Base-by-base conservation (phyloP, 2,797 vertebrate species). In the Pampus argenteus region DNA sequence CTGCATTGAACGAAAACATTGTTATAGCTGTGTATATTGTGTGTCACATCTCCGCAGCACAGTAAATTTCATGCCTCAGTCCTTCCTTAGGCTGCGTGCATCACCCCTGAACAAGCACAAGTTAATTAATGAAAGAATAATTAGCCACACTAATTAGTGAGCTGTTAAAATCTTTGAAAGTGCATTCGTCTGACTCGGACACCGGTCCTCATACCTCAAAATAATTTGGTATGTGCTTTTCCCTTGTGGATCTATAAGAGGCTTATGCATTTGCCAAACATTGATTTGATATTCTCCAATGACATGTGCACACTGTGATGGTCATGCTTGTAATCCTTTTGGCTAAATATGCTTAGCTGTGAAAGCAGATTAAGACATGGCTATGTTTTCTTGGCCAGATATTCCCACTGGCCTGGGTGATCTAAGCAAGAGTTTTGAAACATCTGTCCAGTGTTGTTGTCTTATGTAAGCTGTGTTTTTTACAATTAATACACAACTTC, bases 281-380 rank as follows among this genome's bases (percentile, higher is more conserved):
- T 89, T 90, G 88, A 88, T 90, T 91, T 90, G 85, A 90, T 88
- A 91, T 92, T 91, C 89, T 90, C 86, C 38, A 52, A 85, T 87
- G 92, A 89, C 83, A 87, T 85, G 85, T 90, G 87, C 79, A 36
- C 3, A 61, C 88, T 84, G 83, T 89, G 89, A 92, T 92, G 85
- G 89, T 92, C 91, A 90, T 88, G 91, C 85, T 93, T 93, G 91
- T 94, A 94, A 93, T 94, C 91, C 90, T 89, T 86, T 93, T 93
- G 86, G 81, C 76, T 87, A 91, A 92, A 93, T 93, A 90, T 93
- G 90, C 91, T 92, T 87, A 86, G 87, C 92, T 91, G 89, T 93
- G 91, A 93, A 94, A 91, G 87, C 86, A 91, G 91, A 94, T 95
- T 93, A 92, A 90, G 89, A 86, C 85, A 66, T 81, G 86, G 87